Evolutionary conservation across 2,113 vertebrate genomes (phyloP).

Genomic region (Bubo bubo): DNA sequence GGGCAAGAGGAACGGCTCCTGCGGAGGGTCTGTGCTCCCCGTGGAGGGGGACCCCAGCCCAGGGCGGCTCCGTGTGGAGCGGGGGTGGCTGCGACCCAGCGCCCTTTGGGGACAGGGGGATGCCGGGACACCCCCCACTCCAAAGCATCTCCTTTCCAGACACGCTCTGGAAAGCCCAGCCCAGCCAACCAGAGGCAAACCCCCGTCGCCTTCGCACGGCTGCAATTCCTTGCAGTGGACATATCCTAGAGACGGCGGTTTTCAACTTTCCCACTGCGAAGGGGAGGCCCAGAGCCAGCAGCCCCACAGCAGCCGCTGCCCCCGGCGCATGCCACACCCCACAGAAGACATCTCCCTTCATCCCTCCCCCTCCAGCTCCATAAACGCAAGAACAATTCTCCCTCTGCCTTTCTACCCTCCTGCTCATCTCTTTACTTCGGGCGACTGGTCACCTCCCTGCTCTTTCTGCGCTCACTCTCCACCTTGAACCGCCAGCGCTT

Average conservation of each 20-base stretch:
- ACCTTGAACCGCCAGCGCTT: neutral
- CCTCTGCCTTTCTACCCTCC: neutral
- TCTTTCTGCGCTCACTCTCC: neutral
- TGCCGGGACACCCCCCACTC: rapidly evolving
- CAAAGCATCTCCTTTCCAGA: neutral
- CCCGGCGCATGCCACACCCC: neutral
- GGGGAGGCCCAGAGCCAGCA: rapidly evolving
- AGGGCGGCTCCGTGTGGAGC: neutral
- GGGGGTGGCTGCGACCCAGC: neutral
- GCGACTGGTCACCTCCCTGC: neutral
- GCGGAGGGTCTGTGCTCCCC: neutral
- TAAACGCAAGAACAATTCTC: neutral
- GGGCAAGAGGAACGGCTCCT: neutral
- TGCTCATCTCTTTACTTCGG: neutral
- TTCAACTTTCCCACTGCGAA: neutral
- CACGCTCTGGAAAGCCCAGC: rapidly evolving
- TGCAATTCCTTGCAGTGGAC: rapidly evolving
- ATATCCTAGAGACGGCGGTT: rapidly evolving
- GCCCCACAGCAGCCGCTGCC: neutral
- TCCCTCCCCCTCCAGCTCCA: neutral
- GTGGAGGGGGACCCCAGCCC: rapidly evolving
- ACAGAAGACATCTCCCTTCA: too few relatives aligned
- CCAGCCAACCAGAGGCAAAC: neutral
- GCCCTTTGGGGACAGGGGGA: neutral
- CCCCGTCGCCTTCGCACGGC: rapidly evolving